Base-by-base conservation (phyloP, 1,140 invertebrate species). In the Metopolophium dirhodum region DNA sequence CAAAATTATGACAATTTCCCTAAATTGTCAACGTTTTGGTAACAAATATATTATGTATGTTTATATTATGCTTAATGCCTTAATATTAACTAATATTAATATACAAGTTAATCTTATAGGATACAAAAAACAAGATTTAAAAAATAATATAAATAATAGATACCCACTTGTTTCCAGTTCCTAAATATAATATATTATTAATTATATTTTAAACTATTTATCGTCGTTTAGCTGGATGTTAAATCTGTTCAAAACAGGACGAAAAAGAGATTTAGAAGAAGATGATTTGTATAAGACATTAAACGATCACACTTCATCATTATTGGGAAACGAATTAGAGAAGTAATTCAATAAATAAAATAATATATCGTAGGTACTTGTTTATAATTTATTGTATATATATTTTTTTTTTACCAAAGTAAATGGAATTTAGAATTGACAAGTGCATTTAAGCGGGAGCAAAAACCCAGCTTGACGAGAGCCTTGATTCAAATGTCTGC, bases 221-320 rank as follows among this genome's bases (percentile, higher is more conserved):
- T 51, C 51, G 41, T 94, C 91, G 45, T 54, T 95, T 95, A 96
- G 97, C 94, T 97, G 96, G 96, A 96, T 96, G 94, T 95, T 97
- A 94, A 96, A 96, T 57, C 96, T 96, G 18, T 97, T 97, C 94
- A 96, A 96, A 96, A 95, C 96, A 30, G 97, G 97, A 26, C 96
- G 96, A 94, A 96, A 96, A 94, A 96, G 96, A 94, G 97, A 97
- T 94, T 95, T 97, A 30, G 96, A 97, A 94, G 95, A 96, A 90
- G 95, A 96, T 83, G 97, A 98, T 95, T 95, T 98, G n/a, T 97
- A 96, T 94, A 96, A 96, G 93, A 96, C 97, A 35, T 96, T 97
- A 93, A 96, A 96, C 94, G 96, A 96, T 94, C 96, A 97, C 94
- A 95, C 95, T 82, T 96, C 96, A 14, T 95, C 95, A 94, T 93